phyloP scores from a whole-genome alignment of 2,888 invertebrate genomes.

The Trichogramma dendrolimi region DNA sequence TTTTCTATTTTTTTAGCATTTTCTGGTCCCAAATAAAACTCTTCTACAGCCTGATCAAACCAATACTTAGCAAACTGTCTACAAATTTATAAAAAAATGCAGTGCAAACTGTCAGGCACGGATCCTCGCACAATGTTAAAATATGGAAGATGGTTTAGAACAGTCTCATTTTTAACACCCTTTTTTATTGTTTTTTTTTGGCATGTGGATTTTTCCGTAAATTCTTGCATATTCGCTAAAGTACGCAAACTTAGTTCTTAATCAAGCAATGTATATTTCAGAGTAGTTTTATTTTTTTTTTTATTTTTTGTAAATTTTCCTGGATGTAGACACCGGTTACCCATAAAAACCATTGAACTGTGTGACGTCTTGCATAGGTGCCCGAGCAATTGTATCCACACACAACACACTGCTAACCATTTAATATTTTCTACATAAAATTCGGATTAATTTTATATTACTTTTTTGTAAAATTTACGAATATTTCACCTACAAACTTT shows the following conservation, averaged over 20 bases:
- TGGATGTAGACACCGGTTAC: conserved; percentile 22
- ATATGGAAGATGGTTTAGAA: conserved; percentile 10
- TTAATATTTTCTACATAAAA: too few species aligned
- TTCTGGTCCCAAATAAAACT: neutral
- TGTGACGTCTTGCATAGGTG: conserved; percentile 8
- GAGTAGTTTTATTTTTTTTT: neutral
- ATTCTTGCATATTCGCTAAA: neutral
- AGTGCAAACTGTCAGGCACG: too few species aligned
- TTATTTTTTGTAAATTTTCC: conserved; percentile 4
- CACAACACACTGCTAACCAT: too few species aligned
- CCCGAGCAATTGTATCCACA: conserved; percentile 24
- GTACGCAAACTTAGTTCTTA: neutral
- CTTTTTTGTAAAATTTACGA: too few species aligned
- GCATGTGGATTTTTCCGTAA: neutral
- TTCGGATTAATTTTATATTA: too few species aligned
- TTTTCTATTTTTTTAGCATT: conserved; percentile 5
- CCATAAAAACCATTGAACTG: conserved; percentile 28
- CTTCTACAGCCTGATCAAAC: conserved; percentile 12
- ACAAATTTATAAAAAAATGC: conserved; percentile 12
- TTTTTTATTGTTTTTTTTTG: neutral
- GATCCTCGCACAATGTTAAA: conserved; percentile 27
- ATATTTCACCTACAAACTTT: too few species aligned
- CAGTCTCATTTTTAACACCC: conserved; percentile 9
- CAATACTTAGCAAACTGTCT: conserved; percentile 25
- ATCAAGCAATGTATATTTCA: conserved; percentile 6